Conservation (phyloP, 2,113 vertebrate species). For the Gasterosteus aculeatus region DNA sequence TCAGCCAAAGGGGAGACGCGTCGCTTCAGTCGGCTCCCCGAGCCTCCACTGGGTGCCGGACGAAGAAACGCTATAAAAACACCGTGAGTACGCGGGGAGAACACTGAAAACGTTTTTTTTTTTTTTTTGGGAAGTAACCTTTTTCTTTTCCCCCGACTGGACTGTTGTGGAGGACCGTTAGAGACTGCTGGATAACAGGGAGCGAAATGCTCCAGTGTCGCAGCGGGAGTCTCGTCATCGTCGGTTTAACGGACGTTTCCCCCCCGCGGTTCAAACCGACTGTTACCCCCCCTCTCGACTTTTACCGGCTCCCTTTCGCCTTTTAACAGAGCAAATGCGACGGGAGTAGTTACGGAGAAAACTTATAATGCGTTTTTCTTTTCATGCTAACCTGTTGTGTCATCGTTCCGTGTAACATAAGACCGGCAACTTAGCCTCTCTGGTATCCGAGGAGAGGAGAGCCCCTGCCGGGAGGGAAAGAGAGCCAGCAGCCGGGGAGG, state of each 20-base stretch:
- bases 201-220: conserved; percentile 51
- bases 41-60: conserved; percentile 43
- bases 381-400: conserved; percentile 70
- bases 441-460: conserved; percentile 28
- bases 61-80: conserved; percentile 9
- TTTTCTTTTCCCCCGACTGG: neutral
- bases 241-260: neutral
- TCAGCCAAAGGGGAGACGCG: conserved; percentile 56
- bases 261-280: conserved; percentile 8
- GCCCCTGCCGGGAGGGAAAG: conserved; percentile 3
- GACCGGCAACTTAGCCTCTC: conserved; percentile 34
- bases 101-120: neutral
- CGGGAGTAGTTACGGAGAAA: neutral
- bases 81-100: conserved; percentile 19
- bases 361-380: conserved; percentile 18
- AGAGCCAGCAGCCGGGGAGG: neutral
- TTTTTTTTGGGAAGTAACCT: neutral
- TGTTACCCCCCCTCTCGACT: conserved; percentile 14
- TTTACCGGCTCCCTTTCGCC: neutral
- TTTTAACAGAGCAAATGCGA: neutral
- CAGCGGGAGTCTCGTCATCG: conserved; percentile 26
- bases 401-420: conserved; percentile 46
- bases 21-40: conserved; percentile 59
- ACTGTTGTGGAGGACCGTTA: conserved; percentile 5
- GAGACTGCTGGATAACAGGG: conserved; percentile 4